These are phyloP conservation scores for Littorina saxatilis DNA, from an alignment of 1,140 invertebrate genomes.

Conservation along the genomic window DNA sequence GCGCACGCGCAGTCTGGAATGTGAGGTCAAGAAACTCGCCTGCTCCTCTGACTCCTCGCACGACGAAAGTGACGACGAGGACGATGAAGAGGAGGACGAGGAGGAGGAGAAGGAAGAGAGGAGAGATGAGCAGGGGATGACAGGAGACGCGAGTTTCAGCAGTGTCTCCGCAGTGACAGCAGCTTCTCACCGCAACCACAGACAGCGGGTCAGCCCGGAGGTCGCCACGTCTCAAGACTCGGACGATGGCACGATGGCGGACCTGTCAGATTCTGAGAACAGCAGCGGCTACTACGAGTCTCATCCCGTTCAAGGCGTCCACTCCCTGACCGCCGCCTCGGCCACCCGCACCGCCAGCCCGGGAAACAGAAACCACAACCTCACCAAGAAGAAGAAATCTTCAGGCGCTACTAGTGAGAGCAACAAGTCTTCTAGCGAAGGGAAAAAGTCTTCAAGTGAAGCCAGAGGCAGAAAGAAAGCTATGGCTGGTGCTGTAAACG, in stretches of 20 bases:
- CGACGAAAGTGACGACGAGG: not conserved
- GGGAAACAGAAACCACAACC: too few species aligned
- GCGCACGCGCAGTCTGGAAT: slow-evolving; percentile 58
- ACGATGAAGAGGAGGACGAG: not conserved
- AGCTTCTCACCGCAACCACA: slow-evolving; percentile 15
- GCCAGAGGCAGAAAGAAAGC: too few species aligned
- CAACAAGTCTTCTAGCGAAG: too few species aligned
- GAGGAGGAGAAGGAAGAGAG: not conserved
- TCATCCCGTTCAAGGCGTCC: too few species aligned
- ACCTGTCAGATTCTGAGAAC: slow-evolving; percentile 57
- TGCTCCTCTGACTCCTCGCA: slow-evolving; percentile 29
- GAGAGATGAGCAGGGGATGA: not conserved
- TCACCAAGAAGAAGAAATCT: too few species aligned
- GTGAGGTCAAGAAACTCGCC: slow-evolving; percentile 58
- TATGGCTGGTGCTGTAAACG: not conserved
- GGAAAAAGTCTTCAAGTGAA: too few species aligned
- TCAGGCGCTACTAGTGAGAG: too few species aligned
- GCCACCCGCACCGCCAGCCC: too few species aligned
- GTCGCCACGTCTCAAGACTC: slow-evolving; percentile 40
- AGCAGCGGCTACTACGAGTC: slow-evolving; percentile 58
- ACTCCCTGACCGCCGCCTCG: too few species aligned
- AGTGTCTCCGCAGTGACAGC: slow-evolving; percentile 10
- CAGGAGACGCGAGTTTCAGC: not conserved
- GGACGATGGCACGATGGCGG: slow-evolving; percentile 54
- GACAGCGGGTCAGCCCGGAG: slow-evolving; percentile 40